Percentiles rank a stretch among this genome's conserved stretches.
phyloP scores from a whole-genome alignment of 2,113 vertebrate species.

The Pollimyrus isidori region DNA sequence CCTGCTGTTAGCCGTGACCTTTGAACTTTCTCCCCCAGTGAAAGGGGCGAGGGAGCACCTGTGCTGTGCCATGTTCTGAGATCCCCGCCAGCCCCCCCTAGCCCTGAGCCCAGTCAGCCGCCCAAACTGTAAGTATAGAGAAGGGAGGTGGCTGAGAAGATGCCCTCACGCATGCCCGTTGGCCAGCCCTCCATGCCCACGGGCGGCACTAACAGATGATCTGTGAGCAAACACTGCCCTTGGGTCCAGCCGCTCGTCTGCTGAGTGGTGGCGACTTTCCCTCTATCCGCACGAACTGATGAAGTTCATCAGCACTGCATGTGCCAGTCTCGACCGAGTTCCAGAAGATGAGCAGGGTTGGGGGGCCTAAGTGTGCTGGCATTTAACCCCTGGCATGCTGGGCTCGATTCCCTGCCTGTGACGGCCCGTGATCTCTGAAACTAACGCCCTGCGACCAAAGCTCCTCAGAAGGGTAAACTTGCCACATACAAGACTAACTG shows the following conservation, averaged over 20 bases:
- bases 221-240: neutral
- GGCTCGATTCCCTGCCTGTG: neutral
- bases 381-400: neutral
- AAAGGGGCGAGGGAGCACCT: slow-evolving; percentile 52
- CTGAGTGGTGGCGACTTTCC: neutral
- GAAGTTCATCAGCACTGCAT: neutral
- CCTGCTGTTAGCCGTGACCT: slow-evolving; percentile 15
- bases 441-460: neutral
- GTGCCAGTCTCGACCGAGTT: neutral
- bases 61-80: slow-evolving; percentile 66
- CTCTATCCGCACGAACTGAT: neutral
- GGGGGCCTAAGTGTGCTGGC: neutral
- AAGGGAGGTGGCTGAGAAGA: neutral
- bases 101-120: slow-evolving; percentile 31
- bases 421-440: neutral
- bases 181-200: neutral
- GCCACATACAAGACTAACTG: neutral
- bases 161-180: slow-evolving; percentile 46
- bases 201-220: slow-evolving; percentile 2
- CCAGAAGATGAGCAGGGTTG: neutral
- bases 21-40: slow-evolving; percentile 44
- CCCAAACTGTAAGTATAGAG: slow-evolving; percentile 56
- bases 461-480: neutral
- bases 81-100: slow-evolving; percentile 28
- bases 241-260: neutral